These are phyloP conservation scores for Gryllus bimaculatus DNA, from an alignment of 1,140 invertebrate genomes.

Conservation along the genomic window DNA sequence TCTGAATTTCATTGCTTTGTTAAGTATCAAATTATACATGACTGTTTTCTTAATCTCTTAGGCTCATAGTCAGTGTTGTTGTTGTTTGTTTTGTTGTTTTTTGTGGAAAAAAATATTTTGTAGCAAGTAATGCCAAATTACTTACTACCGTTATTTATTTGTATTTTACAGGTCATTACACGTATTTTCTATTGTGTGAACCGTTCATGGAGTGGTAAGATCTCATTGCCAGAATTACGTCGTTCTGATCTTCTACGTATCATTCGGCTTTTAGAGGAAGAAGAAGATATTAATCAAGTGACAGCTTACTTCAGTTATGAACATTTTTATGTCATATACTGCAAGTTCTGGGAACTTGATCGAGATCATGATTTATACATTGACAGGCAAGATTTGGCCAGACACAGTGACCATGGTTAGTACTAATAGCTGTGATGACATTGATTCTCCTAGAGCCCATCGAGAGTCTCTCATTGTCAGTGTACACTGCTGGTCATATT, in stretches of 20 bases:
- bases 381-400: conserved; percentile 83
- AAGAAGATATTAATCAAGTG: conserved; percentile 95
- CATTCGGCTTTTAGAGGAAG: conserved; percentile 70
- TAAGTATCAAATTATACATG: background rate
- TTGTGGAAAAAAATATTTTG: too few species aligned
- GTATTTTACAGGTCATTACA: conserved; percentile 69
- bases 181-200: conserved; percentile 98
- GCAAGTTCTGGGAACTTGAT: conserved; percentile 99
- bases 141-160: conserved; percentile 20
- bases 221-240: conserved; percentile 81
- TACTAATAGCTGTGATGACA: background rate
- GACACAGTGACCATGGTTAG: conserved; percentile 92
- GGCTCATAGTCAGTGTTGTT: background rate
- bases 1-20: too few species aligned
- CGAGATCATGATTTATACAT: conserved; percentile 96
- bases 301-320: conserved; percentile 98
- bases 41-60: background rate
- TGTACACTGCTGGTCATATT: too few species aligned
- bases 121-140: too few species aligned
- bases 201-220: conserved; percentile 91
- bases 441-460: too few species aligned
- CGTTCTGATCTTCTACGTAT: conserved; percentile 79
- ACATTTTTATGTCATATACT: conserved; percentile 99
- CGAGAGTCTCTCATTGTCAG: too few species aligned
- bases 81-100: too few species aligned